These are phyloP conservation scores for Apis florea DNA, from an alignment of 1,140 invertebrate genomes.

Conservation along the genomic window DNA sequence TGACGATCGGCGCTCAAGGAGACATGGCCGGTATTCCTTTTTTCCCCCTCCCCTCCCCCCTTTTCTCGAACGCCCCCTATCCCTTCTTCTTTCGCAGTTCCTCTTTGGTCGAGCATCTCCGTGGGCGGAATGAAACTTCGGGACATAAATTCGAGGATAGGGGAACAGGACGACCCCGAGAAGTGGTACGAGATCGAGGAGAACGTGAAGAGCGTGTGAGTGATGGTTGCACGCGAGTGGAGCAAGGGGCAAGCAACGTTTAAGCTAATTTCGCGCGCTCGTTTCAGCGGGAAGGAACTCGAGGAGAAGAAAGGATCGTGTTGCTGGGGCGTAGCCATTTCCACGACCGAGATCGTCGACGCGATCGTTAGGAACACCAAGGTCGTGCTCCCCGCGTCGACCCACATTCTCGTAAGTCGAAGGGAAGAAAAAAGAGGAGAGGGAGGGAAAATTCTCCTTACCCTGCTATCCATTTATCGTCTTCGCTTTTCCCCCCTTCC, in stretches of 20 bases:
- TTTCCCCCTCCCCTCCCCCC: background rate
- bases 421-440: too few species aligned
- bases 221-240: background rate
- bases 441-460: too few species aligned
- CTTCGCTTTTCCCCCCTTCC: too few species aligned
- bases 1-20: conserved; percentile 85
- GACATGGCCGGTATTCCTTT: conserved; percentile 80
- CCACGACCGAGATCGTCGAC: conserved; percentile 80
- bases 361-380: conserved; percentile 82
- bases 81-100: conserved; percentile 77
- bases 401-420: conserved; percentile 80
- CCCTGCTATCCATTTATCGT: too few species aligned
- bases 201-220: conserved; percentile 80
- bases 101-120: conserved; percentile 85
- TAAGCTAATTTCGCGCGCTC: background rate
- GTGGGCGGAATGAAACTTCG: conserved; percentile 83
- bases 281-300: conserved; percentile 79
- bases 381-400: conserved; percentile 81
- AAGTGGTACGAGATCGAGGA: conserved; percentile 82
- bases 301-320: conserved; percentile 80
- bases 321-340: conserved; percentile 81
- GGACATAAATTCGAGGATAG: conserved; percentile 81
- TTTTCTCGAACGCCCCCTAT: too few species aligned
- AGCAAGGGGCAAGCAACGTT: background rate
- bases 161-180: conserved; percentile 80